These are phyloP conservation scores for Rhinogobius similis DNA, from an alignment of 2,113 vertebrate species.

Conservation along the genomic window DNA sequence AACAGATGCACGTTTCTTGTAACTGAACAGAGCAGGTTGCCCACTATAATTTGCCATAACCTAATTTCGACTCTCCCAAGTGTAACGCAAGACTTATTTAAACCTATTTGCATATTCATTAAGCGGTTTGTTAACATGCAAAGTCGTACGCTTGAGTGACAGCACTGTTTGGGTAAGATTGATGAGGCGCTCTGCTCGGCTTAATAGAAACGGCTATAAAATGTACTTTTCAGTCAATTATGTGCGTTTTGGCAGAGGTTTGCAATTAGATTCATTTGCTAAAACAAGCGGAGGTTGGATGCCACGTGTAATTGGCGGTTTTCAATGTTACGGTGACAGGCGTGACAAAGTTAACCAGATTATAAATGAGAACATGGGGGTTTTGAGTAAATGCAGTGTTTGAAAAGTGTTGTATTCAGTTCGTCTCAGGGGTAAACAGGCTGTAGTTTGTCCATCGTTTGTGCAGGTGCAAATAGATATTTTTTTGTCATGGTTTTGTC, in stretches of 20 bases:
- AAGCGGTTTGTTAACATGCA: constrained; percentile 65
- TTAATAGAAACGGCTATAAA: constrained; percentile 18
- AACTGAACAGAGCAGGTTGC: constrained; percentile 56
- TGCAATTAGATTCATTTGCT: constrained; percentile 33
- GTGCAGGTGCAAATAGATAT: not conserved
- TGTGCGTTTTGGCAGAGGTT: constrained; percentile 5
- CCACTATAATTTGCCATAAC: constrained; percentile 33
- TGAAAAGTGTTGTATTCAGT: not conserved
- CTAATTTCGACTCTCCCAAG: constrained; percentile 52
- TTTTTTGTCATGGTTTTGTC: not conserved
- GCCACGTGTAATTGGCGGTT: not conserved
- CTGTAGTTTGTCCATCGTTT: not conserved
- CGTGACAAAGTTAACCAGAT: not conserved
- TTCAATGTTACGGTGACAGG: not conserved
- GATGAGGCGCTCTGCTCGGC: constrained; percentile 50
- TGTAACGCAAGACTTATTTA: constrained; percentile 52
- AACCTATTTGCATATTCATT: constrained; percentile 70
- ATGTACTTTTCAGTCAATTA: constrained; percentile 35
- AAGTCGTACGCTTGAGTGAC: constrained; percentile 42
- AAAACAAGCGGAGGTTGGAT: not conserved
- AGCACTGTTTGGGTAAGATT: constrained; percentile 60
- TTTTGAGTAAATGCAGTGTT: not conserved
- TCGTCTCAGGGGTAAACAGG: not conserved
- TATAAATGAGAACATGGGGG: not conserved
- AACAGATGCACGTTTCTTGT: constrained; percentile 54